Evolutionary conservation across 2,113 vertebrate species (phyloP).

Genomic region (Nycticorax nycticorax): DNA sequence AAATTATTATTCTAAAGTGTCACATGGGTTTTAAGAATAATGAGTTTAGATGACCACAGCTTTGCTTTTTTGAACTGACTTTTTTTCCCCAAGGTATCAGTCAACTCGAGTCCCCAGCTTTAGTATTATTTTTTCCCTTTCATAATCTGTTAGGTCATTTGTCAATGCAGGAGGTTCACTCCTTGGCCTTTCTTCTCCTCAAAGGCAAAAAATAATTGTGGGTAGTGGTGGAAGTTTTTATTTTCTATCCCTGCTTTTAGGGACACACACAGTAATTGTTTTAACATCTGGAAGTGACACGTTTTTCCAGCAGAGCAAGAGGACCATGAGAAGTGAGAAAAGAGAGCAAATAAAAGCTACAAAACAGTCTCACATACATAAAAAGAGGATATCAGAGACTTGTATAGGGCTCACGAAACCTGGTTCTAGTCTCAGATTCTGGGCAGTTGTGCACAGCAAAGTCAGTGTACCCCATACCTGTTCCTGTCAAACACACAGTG

Average conservation of each 20-base stretch:
- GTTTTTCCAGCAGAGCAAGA: neutral
- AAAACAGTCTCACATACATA: neutral
- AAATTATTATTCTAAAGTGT: neutral
- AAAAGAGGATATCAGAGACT: neutral
- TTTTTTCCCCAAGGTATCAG: neutral
- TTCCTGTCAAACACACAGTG: neutral
- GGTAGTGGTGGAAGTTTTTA: neutral
- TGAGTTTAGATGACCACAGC: neutral
- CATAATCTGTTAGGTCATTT: neutral
- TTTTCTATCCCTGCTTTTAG: neutral
- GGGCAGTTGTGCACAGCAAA: neutral
- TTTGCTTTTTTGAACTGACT: neutral
- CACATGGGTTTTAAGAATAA: neutral
- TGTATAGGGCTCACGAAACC: neutral
- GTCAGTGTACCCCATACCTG: neutral
- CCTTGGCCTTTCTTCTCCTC: neutral
- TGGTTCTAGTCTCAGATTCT: neutral
- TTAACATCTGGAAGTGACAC: neutral
- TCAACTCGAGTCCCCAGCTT: neutral
- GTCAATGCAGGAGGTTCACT: neutral
- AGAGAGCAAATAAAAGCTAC: neutral
- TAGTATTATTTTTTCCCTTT: neutral
- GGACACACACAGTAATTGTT: neutral
- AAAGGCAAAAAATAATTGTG: neutral
- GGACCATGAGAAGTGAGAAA: neutral